Evolutionary conservation across 1,140 invertebrate genomes (phyloP).

Genomic region (Schlechtendalia chinensis): DNA sequence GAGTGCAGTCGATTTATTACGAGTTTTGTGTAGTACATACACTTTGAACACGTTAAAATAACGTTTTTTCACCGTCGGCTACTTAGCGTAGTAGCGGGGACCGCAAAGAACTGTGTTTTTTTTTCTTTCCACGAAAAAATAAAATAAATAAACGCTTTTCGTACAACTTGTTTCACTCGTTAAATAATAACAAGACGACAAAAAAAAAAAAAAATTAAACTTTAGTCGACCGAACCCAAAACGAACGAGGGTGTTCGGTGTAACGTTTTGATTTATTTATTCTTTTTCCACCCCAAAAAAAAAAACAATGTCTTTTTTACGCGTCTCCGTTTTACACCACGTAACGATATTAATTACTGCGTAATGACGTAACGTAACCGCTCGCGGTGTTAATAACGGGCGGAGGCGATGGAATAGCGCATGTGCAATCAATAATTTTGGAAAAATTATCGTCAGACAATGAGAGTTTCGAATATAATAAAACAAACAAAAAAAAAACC

Average conservation of each 20-base stretch:
- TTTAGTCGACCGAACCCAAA: conserved; percentile 4
- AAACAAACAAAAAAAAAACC: no score
- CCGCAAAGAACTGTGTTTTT: no score
- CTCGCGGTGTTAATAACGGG: no score
- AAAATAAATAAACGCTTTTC: background rate
- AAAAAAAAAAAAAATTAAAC: no score
- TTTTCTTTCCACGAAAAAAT: no score
- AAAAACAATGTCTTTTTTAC: background rate
- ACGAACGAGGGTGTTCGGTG: background rate
- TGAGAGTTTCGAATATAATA: no score
- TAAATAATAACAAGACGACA: background rate
- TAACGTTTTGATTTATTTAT: background rate
- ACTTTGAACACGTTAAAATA: background rate
- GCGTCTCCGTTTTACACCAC: background rate
- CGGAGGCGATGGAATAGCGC: no score
- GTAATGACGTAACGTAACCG: no score
- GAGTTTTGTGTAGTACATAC: background rate
- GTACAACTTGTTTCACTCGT: background rate
- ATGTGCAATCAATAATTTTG: no score
- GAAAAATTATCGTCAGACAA: no score
- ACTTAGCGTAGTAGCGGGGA: background rate
- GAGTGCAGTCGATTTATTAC: background rate
- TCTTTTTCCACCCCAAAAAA: background rate
- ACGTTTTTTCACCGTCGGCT: conserved; percentile 34
- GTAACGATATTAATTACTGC: no score